Evolutionary conservation across 2,797 vertebrate genomes (phyloP).

Genomic region (Argentina silus): DNA sequence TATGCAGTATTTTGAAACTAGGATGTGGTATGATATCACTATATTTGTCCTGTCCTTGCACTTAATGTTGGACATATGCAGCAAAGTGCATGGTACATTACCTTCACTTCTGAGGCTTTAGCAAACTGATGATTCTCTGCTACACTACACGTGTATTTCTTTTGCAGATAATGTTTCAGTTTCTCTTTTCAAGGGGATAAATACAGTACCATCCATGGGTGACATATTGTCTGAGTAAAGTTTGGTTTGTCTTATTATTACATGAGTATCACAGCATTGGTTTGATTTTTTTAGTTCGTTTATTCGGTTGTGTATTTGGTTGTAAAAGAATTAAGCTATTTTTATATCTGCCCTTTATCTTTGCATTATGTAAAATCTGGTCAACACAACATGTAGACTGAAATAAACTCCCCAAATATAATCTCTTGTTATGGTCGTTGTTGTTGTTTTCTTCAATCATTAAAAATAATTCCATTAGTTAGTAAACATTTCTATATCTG

Average conservation of each 20-base stretch:
- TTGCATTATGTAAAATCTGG: constrained; percentile 66
- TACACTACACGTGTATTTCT: constrained; percentile 67
- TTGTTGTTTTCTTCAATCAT: too few relatives aligned
- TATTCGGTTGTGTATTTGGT: constrained; percentile 72
- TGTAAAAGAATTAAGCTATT: constrained; percentile 79
- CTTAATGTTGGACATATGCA: not conserved
- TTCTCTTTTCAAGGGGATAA: constrained; percentile 41
- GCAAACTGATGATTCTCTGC: constrained; percentile 63
- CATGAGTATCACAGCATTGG: constrained; percentile 63
- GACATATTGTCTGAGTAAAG: constrained; percentile 45
- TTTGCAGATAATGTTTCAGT: constrained; percentile 61
- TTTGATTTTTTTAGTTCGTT: constrained; percentile 63
- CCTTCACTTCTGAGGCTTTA: constrained; percentile 15
- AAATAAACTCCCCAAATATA: constrained; percentile 59
- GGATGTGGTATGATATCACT: not conserved
- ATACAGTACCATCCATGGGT: constrained; percentile 20
- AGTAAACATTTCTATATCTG: too few relatives aligned
- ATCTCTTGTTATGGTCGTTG: not conserved
- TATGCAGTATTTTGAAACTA: not conserved
- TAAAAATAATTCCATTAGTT: too few relatives aligned
- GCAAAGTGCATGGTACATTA: not conserved
- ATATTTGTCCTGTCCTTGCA: not conserved
- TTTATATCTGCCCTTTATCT: constrained; percentile 74
- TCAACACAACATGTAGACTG: constrained; percentile 69
- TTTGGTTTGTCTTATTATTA: constrained; percentile 55